Evolutionary conservation across 2,797 vertebrate genomes (phyloP).

Genomic region (Ctenochaetus hawaiiensis): DNA sequence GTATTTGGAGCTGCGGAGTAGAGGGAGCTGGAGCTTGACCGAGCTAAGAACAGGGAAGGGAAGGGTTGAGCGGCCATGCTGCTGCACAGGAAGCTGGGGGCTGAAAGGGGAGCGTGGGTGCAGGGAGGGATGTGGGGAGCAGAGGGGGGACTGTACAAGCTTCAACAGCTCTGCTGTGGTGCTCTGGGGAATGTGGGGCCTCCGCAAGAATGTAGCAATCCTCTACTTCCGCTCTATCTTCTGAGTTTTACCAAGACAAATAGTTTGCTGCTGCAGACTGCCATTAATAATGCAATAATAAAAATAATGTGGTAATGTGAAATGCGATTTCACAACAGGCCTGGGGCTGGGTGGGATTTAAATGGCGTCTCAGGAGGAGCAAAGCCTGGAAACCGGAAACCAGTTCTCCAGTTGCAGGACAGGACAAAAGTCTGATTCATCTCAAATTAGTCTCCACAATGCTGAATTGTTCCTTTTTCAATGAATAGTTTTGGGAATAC

Average conservation of each 20-base stretch:
- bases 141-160: constrained; percentile 40
- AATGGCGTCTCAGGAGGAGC: constrained; percentile 15
- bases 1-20: constrained; percentile 72
- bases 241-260: constrained; percentile 49
- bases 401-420: constrained; percentile 11
- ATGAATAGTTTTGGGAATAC: background rate
- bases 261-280: constrained; percentile 35
- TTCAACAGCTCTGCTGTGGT: constrained; percentile 47
- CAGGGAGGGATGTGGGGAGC: background rate
- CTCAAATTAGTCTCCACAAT: background rate
- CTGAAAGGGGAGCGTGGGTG: background rate
- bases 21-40: constrained; percentile 63
- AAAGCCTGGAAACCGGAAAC: constrained; percentile 38
- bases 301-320: constrained; percentile 25
- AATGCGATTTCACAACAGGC: constrained; percentile 31
- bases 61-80: constrained; percentile 59
- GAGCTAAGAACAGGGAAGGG: constrained; percentile 46
- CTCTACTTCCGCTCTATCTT: constrained; percentile 61
- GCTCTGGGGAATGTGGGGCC: constrained; percentile 75
- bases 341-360: constrained; percentile 17
- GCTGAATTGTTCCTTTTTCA: constrained; percentile 11
- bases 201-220: constrained; percentile 72
- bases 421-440: constrained; percentile 1
- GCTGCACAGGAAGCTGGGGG: constrained; percentile 72
- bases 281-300: constrained; percentile 39